Percentiles rank a stretch among this genome's conserved stretches.
phyloP scores from a whole-genome alignment of 2,888 invertebrate species.

The Apoda limacodes region DNA sequence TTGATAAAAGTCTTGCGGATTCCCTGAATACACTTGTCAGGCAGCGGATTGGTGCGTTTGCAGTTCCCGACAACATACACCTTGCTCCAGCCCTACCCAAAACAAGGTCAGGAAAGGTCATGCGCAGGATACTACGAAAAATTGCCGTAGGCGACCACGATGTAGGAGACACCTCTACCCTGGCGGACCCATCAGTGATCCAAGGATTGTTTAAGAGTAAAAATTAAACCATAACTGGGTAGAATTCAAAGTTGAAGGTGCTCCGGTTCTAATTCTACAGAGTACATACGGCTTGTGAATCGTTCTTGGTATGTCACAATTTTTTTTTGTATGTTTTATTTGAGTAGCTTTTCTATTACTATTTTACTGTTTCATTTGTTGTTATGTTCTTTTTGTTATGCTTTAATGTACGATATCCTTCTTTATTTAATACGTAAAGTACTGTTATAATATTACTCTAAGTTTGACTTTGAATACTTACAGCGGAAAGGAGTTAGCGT shows the following conservation, averaged over 20 bases:
- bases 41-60: constrained; percentile 94
- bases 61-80: constrained; percentile 94
- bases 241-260: background rate
- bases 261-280: background rate
- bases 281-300: too few species aligned
- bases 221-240: background rate
- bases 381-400: too few species aligned
- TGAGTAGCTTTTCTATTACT: too few species aligned
- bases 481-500: too few species aligned
- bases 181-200: constrained; percentile 93
- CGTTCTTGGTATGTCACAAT: too few species aligned
- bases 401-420: too few species aligned
- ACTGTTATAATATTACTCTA: too few species aligned
- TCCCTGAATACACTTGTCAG: constrained; percentile 85
- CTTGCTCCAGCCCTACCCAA: constrained; percentile 95
- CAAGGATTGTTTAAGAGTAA: constrained; percentile 78
- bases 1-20: constrained; percentile 76
- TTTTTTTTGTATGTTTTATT: too few species aligned
- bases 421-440: too few species aligned
- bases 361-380: too few species aligned
- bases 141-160: constrained; percentile 90
- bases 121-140: constrained; percentile 94
- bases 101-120: constrained; percentile 98
- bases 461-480: too few species aligned
- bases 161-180: constrained; percentile 93